These are phyloP conservation scores for Phaetusa simplex DNA, from an alignment of 2,113 vertebrate species.

Conservation along the genomic window DNA sequence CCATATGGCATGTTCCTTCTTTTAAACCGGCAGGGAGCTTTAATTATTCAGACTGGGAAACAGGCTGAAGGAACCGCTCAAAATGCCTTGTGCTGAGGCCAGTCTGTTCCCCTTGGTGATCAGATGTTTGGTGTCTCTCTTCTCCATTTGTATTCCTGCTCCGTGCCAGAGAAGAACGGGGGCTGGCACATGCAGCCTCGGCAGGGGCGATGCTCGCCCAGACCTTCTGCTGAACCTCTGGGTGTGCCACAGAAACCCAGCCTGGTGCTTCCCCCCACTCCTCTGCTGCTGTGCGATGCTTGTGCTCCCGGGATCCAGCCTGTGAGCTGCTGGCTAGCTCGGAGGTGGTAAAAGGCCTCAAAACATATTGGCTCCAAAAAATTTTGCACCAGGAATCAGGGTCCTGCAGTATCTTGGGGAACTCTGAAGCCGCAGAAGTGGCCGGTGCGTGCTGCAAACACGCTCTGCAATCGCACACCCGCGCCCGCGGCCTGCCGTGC, in stretches of 20 bases:
- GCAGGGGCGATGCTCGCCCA: neutral
- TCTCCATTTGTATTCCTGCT: neutral
- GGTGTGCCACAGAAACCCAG: neutral
- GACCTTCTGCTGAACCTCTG: neutral
- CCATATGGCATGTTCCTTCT: neutral
- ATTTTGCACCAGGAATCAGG: neutral
- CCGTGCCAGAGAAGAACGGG: rapidly evolving
- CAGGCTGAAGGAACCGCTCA: neutral
- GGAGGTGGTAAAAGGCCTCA: neutral
- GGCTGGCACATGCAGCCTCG: neutral
- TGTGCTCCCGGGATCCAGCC: neutral
- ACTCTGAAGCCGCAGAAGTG: neutral
- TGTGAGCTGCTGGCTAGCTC: neutral
- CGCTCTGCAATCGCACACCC: neutral
- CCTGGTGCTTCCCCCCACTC: neutral
- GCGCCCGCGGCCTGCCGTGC: neutral
- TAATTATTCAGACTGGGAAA: neutral
- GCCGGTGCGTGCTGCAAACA: neutral
- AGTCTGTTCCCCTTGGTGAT: neutral
- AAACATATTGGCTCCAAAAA: neutral
- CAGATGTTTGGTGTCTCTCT: neutral
- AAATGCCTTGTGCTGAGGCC: neutral
- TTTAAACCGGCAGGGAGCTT: neutral
- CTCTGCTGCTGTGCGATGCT: neutral
- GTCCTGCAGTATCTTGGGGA: neutral